Evolutionary conservation across 2,113 vertebrate genomes (phyloP).

Genomic region (Tyrannus savana): DNA sequence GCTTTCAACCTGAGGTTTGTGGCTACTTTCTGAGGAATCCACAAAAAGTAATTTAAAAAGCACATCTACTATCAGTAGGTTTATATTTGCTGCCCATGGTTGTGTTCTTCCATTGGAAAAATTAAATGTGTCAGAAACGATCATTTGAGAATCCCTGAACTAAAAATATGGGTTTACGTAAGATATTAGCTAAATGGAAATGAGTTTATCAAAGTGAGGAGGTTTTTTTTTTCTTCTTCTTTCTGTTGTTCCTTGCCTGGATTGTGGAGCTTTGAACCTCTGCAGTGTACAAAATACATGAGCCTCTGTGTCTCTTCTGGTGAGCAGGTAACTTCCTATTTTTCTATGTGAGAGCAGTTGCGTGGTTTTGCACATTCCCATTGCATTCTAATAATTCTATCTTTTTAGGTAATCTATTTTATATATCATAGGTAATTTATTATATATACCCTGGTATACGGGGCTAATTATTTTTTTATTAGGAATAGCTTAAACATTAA

Average conservation of each 20-base stretch:
- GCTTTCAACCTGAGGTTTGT: constrained; percentile 15
- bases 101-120: background rate
- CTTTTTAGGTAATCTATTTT: background rate
- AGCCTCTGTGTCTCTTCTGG: background rate
- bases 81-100: background rate
- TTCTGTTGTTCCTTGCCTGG: background rate
- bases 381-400: background rate
- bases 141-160: background rate
- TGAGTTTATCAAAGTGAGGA: background rate
- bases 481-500: background rate
- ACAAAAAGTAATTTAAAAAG: constrained; percentile 19
- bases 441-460: background rate
- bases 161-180: background rate
- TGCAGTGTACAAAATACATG: background rate
- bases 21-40: background rate
- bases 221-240: background rate
- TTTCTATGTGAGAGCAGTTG: background rate
- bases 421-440: background rate
- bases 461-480: background rate
- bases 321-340: background rate
- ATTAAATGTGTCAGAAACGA: background rate
- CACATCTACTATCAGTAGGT: background rate
- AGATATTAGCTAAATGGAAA: background rate
- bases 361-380: background rate
- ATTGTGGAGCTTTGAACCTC: background rate